Conservation (phyloP, 2,797 vertebrate genomes). For the Argyrosomus regius region DNA sequence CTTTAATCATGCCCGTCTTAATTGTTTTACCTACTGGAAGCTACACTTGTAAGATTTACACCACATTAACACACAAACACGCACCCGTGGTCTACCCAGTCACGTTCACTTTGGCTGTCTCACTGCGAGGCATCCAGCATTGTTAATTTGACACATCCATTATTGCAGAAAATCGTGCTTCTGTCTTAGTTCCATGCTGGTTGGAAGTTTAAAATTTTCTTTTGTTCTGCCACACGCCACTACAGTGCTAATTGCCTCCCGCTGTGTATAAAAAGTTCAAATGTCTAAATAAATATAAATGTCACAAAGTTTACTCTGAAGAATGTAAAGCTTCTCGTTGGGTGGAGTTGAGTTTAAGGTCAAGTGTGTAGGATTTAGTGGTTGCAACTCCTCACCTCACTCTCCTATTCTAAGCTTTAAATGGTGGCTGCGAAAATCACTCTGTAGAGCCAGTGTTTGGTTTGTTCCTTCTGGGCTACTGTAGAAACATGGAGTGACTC, state of each 20-base stretch:
- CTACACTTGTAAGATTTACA: slow-evolving; percentile 4
- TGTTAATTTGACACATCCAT: slow-evolving; percentile 18
- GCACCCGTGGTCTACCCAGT: no score
- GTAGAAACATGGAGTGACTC: no score
- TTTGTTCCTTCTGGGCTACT: no score
- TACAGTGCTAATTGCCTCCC: neutral
- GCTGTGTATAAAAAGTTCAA: neutral
- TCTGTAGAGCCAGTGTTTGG: no score
- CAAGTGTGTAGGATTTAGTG: no score
- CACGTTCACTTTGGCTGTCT: neutral
- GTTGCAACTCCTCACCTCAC: no score
- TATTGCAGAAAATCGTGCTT: neutral
- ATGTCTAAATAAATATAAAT: neutral
- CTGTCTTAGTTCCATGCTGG: neutral
- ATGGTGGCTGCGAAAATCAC: no score
- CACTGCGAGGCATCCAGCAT: neutral
- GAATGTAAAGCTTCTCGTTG: neutral
- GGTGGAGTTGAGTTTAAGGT: neutral
- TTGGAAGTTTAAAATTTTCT: slow-evolving; percentile 4
- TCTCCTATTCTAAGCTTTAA: no score
- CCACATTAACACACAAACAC: slow-evolving; percentile 3
- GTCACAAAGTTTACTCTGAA: neutral
- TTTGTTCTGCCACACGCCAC: neutral
- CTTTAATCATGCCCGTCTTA: slow-evolving; percentile 37
- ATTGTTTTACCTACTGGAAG: slow-evolving; percentile 37